These are phyloP conservation scores for Balaenoptera acutorostrata DNA, from an alignment of 2,113 vertebrate genomes.

Conservation along the genomic window DNA sequence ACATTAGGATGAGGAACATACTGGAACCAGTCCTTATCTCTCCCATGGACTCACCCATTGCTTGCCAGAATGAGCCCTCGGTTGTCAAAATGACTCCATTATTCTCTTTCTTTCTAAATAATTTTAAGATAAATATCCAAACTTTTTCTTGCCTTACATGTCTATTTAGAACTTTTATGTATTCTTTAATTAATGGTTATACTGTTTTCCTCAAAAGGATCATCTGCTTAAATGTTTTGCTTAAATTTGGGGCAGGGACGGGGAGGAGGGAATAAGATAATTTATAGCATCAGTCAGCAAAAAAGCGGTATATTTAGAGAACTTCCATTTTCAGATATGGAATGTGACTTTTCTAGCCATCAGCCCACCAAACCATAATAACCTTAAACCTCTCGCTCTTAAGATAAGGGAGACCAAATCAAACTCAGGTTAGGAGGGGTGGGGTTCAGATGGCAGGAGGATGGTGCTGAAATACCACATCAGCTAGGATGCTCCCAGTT, in stretches of 20 bases:
- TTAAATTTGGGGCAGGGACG: not conserved
- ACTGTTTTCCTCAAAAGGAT: not conserved
- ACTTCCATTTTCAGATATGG: not conserved
- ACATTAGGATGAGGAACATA: not conserved
- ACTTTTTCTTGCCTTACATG: not conserved
- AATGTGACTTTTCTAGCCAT: not conserved
- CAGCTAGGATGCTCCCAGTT: not conserved
- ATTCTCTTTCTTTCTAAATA: not conserved
- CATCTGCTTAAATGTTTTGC: not conserved
- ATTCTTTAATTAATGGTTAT: not conserved
- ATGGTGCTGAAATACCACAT: not conserved
- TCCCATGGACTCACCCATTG: accelerated
- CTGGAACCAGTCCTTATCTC: not conserved
- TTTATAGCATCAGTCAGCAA: not conserved
- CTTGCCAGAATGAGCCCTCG: not conserved
- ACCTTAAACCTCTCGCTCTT: not conserved
- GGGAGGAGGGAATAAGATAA: not conserved
- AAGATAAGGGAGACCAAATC: not conserved
- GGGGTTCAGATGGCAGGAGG: not conserved
- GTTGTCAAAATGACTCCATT: not conserved
- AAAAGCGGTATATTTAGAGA: not conserved
- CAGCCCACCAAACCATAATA: not conserved
- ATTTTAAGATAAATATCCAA: not conserved
- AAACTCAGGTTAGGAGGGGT: not conserved
- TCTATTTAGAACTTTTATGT: not conserved